phyloP scores from a whole-genome alignment of 1,140 invertebrate species.

The Macrotrachela quadricornifera region DNA sequence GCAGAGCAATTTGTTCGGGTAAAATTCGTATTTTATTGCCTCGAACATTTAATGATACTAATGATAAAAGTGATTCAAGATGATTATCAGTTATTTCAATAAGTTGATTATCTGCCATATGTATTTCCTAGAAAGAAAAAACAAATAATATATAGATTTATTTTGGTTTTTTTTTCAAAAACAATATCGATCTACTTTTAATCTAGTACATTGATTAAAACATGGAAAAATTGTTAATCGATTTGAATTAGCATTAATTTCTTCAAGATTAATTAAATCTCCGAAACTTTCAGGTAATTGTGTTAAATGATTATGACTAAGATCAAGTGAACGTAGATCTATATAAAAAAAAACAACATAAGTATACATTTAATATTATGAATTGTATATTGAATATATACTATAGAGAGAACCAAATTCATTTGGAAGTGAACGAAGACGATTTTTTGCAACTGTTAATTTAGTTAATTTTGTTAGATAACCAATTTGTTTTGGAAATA shows the following conservation, averaged over 20 bases:
- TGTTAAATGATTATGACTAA: constrained; percentile 50
- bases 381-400: constrained; percentile 15
- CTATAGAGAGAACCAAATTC: constrained; percentile 38
- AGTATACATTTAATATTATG: not conserved
- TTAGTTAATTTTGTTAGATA: constrained; percentile 36
- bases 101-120: constrained; percentile 3
- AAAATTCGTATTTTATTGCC: constrained; percentile 49
- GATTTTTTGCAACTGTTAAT: constrained; percentile 40
- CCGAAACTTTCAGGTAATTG: constrained; percentile 47
- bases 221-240: constrained; percentile 32
- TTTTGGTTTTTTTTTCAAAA: too few relatives aligned
- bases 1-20: constrained; percentile 50
- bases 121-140: not conserved
- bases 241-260: constrained; percentile 56
- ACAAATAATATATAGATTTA: not conserved
- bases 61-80: not conserved
- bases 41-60: constrained; percentile 16
- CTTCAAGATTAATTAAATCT: constrained; percentile 53
- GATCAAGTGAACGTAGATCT: constrained; percentile 46
- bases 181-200: constrained; percentile 21
- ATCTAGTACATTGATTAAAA: constrained; percentile 19
- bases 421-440: constrained; percentile 34
- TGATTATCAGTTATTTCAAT: not conserved
- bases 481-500: constrained; percentile 37
- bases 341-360: constrained; percentile 8